phyloP scores from a whole-genome alignment of 2,113 vertebrate species.

The Megaceryle torquata region DNA sequence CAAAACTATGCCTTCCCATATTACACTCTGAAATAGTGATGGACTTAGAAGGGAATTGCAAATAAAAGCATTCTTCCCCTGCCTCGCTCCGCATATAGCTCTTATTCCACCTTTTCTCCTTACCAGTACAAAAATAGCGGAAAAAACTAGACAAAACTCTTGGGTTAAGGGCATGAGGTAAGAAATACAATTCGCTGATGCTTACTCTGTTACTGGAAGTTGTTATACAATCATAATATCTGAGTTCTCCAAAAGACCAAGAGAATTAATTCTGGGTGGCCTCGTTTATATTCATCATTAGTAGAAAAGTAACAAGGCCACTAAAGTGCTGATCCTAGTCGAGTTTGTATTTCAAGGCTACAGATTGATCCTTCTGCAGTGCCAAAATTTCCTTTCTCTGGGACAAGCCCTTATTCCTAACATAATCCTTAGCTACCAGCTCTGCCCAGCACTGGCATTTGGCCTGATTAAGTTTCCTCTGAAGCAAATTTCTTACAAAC shows the following conservation, averaged over 20 bases:
- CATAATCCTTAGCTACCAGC: neutral
- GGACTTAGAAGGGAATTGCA: neutral
- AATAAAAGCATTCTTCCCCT: neutral
- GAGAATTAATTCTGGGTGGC: neutral
- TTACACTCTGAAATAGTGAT: neutral
- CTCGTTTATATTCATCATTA: neutral
- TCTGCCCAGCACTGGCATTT: neutral
- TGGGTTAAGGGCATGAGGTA: neutral
- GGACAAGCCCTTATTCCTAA: neutral
- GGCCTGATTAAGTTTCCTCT: slow-evolving; percentile 35
- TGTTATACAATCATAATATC: neutral
- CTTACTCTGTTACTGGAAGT: neutral
- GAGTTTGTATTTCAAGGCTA: neutral
- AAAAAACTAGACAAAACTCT: neutral
- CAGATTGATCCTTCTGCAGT: neutral
- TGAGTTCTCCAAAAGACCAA: neutral
- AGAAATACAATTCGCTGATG: neutral
- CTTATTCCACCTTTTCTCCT: neutral
- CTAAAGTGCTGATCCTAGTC: neutral
- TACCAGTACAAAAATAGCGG: neutral
- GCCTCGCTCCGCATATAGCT: neutral
- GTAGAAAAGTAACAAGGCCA: neutral
- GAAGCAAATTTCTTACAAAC: slow-evolving; percentile 24
- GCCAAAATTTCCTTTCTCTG: neutral
- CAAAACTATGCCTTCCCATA: neutral